Evolutionary conservation across 2,888 invertebrate species (phyloP).

Genomic region (Acronicta leporina): DNA sequence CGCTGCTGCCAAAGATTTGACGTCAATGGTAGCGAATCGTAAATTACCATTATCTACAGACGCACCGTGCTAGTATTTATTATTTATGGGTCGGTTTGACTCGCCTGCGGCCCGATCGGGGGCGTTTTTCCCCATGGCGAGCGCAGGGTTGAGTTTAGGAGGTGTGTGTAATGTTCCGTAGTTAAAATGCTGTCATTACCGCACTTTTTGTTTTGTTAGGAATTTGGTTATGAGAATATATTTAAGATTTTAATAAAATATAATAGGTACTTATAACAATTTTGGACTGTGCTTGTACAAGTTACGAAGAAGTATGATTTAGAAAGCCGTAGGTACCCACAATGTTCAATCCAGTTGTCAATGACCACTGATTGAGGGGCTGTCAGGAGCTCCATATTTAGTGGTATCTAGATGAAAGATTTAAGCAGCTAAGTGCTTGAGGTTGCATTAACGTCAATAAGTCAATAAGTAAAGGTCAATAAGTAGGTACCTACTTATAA

Average conservation of each 20-base stretch:
- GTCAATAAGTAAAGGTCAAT: too few species aligned
- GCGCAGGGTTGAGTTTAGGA: constrained; percentile 70
- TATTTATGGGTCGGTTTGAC: constrained; percentile 88
- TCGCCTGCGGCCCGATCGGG: constrained; percentile 79
- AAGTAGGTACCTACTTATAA: too few species aligned
- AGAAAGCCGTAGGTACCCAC: not conserved
- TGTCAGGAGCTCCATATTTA: not conserved
- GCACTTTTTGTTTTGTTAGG: constrained; percentile 55
- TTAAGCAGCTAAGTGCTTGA: not conserved
- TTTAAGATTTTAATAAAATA: too few species aligned
- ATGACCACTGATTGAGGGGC: not conserved
- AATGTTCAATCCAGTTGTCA: too few species aligned
- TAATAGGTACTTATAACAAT: too few species aligned
- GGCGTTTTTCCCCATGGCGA: constrained; percentile 77
- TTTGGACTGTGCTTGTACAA: too few species aligned
- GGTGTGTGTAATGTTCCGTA: constrained; percentile 72
- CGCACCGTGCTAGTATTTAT: constrained; percentile 87
- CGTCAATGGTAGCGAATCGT: constrained; percentile 82
- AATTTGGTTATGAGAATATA: constrained; percentile 30
- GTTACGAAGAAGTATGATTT: not conserved
- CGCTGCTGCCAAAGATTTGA: constrained; percentile 83
- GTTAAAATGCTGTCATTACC: constrained; percentile 61
- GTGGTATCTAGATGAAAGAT: not conserved
- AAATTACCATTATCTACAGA: constrained; percentile 89
- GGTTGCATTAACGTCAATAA: too few species aligned